A percentile compares a stretch with the other conserved stretches of the same genome.
phyloP scores from a whole-genome alignment of 2,113 vertebrate genomes.

The Aplodontia rufa region DNA sequence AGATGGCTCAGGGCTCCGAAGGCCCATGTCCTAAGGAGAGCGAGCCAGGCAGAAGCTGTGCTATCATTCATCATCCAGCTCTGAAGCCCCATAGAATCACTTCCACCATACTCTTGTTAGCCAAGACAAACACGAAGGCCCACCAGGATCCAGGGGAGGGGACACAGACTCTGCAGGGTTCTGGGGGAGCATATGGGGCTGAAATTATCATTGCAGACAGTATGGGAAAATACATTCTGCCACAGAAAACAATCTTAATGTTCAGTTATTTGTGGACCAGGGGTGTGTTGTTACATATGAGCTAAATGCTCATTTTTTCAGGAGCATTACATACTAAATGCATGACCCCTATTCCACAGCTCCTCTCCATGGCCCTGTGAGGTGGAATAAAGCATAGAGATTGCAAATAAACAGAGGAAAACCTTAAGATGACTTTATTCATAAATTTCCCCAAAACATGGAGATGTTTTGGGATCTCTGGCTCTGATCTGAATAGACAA shows the following conservation, averaged over 20 bases:
- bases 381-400: background rate
- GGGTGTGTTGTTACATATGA: background rate
- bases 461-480: background rate
- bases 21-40: background rate
- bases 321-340: background rate
- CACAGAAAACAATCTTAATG: background rate
- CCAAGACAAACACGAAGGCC: background rate
- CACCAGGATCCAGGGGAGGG: background rate
- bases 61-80: background rate
- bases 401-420: background rate
- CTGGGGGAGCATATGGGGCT: background rate
- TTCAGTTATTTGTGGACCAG: background rate
- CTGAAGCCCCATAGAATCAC: background rate
- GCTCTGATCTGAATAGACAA: background rate
- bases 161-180: background rate
- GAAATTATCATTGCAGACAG: background rate
- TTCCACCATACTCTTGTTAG: background rate
- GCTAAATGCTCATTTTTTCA: background rate
- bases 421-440: background rate
- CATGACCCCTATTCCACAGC: background rate
- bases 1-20: background rate
- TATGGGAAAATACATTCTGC: background rate
- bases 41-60: background rate
- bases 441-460: background rate
- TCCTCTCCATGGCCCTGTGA: background rate